Percentiles rank a stretch among this genome's conserved stretches.
Conservation (phyloP, 2,888 invertebrate genomes). For the Eilema griseolum region DNA sequence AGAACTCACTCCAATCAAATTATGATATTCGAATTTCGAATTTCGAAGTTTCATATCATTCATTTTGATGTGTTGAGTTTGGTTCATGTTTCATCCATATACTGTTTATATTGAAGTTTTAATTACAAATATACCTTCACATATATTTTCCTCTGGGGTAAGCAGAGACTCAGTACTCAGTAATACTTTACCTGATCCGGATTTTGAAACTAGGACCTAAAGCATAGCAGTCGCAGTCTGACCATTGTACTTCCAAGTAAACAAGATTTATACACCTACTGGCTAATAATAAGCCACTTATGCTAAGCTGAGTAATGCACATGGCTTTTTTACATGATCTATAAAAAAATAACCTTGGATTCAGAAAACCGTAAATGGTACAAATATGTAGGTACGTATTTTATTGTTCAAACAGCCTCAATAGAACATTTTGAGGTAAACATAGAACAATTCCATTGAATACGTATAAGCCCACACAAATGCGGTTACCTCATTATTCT, state of each 20-base stretch:
- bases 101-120: background rate
- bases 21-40: slow-evolving; percentile 43
- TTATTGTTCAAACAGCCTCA: background rate
- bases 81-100: slow-evolving; percentile 23
- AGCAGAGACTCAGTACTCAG: too few species aligned
- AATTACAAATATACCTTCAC: too few species aligned
- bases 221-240: background rate
- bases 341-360: background rate
- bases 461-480: background rate
- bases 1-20: slow-evolving; percentile 42
- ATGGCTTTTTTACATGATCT: background rate
- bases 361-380: background rate
- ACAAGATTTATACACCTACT: background rate
- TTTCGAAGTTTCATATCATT: slow-evolving; percentile 45
- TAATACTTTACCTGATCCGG: background rate
- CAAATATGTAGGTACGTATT: background rate
- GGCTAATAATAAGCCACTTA: background rate
- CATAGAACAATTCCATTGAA: background rate
- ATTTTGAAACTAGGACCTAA: background rate
- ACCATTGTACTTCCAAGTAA: background rate
- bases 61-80: slow-evolving; percentile 30
- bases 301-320: too few species aligned
- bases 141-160: too few species aligned
- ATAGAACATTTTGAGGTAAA: background rate
- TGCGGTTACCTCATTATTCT: slow-evolving; percentile 12